These are phyloP conservation scores for Cebus imitator DNA, from an alignment of 2,113 vertebrate genomes.

Conservation along the genomic window DNA sequence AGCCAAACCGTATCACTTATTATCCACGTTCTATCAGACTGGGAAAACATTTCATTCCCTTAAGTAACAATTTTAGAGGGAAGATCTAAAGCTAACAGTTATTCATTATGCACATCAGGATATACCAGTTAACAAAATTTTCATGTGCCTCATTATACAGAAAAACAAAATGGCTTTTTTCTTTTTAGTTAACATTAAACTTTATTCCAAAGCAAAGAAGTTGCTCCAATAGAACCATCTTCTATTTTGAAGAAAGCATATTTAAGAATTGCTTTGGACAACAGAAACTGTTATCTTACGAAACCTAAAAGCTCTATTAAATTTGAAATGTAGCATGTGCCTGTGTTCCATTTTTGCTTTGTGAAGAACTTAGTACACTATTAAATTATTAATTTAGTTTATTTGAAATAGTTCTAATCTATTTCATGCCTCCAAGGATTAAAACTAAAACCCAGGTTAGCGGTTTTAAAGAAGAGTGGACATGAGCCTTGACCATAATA, in stretches of 20 bases:
- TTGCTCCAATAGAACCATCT: neutral
- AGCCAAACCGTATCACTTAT: too few species aligned
- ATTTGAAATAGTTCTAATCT: slow-evolving; percentile 37
- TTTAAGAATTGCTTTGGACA: neutral
- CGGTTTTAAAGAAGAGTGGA: slow-evolving; percentile 6
- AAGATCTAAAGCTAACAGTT: neutral
- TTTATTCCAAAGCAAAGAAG: slow-evolving; percentile 32
- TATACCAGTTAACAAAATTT: neutral
- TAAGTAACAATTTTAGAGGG: neutral
- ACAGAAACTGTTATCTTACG: neutral
- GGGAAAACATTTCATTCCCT: neutral
- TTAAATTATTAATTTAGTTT: slow-evolving; percentile 44
- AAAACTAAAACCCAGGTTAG: neutral
- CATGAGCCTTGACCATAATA: neutral
- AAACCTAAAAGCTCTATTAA: slow-evolving; percentile 8
- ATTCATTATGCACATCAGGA: neutral
- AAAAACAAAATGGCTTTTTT: neutral
- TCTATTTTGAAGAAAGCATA: neutral
- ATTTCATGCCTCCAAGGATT: neutral
- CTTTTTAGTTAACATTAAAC: neutral
- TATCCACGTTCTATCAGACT: neutral
- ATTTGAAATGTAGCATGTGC: slow-evolving; percentile 12
- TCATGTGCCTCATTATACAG: neutral
- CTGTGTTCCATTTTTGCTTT: neutral
- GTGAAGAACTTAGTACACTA: neutral